Percentiles rank a stretch among this genome's conserved stretches.
These are phyloP conservation scores for Drosophila murphyi DNA, from an alignment of 1,140 invertebrate species.

Conservation along the genomic window DNA sequence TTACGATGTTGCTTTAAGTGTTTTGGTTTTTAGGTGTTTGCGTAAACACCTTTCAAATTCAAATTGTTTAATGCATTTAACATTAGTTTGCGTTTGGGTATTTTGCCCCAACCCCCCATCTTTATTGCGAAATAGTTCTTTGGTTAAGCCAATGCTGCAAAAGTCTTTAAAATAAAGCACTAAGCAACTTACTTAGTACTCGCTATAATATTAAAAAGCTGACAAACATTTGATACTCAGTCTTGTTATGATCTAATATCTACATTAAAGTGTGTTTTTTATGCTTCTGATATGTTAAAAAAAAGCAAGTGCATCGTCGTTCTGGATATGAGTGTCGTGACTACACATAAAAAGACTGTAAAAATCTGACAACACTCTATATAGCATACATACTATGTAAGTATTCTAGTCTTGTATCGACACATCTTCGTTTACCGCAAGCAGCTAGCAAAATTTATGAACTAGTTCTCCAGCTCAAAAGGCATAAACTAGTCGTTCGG, in stretches of 20 bases:
- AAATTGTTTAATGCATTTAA: too few relatives aligned
- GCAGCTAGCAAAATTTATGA: slow-evolving; percentile 5
- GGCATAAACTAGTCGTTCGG: neutral
- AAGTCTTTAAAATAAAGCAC: neutral
- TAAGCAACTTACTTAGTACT: neutral
- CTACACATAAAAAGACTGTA: neutral
- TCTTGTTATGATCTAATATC: neutral
- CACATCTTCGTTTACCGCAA: too few relatives aligned
- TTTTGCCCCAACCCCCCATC: neutral
- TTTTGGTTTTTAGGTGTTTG: slow-evolving; percentile 14
- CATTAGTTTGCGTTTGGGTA: neutral
- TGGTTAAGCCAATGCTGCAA: slow-evolving; percentile 1
- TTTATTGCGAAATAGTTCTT: neutral
- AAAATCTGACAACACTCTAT: neutral
- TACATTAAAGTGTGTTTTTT: neutral
- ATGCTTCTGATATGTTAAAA: neutral
- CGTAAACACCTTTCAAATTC: slow-evolving; percentile 10
- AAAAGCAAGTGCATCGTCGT: neutral
- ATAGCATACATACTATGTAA: neutral
- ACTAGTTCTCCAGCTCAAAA: slow-evolving; percentile 3
- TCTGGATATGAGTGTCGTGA: too few relatives aligned
- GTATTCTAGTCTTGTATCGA: neutral
- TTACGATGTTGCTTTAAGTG: slow-evolving; percentile 34
- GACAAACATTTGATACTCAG: neutral
- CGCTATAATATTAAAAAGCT: neutral